Evolutionary conservation across 2,797 vertebrate genomes (phyloP).

Genomic region (Crocidura indochinensis): DNA sequence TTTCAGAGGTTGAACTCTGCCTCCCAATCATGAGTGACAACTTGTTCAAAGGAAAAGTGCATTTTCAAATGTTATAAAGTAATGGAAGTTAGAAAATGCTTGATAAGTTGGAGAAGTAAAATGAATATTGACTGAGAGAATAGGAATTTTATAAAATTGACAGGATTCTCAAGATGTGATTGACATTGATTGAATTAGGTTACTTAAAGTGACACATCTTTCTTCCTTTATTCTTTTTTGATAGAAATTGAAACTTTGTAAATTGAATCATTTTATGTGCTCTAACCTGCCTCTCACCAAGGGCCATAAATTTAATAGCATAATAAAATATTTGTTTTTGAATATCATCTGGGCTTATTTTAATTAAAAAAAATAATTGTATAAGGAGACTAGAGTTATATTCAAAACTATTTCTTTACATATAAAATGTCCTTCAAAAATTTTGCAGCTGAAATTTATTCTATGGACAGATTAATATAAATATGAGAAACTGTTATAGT

Average conservation of each 20-base stretch:
- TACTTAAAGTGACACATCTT: slow-evolving; percentile 56
- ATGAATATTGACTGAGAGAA: slow-evolving; percentile 73
- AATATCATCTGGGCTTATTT: slow-evolving; percentile 20
- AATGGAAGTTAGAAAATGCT: slow-evolving; percentile 52
- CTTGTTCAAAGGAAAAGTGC: slow-evolving; percentile 56
- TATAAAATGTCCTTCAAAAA: neutral
- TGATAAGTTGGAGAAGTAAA: slow-evolving; percentile 69
- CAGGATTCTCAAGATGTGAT: slow-evolving; percentile 44
- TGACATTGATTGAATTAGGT: slow-evolving; percentile 71
- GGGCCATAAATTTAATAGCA: slow-evolving; percentile 38
- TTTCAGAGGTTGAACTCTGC: slow-evolving; percentile 33
- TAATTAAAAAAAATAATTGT: slow-evolving; percentile 26
- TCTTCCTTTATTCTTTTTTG: slow-evolving; percentile 58
- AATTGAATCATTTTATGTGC: slow-evolving; percentile 58
- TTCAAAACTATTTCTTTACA: slow-evolving; percentile 25
- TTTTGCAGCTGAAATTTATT: neutral
- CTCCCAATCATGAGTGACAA: slow-evolving; percentile 54
- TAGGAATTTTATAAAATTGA: slow-evolving; percentile 75
- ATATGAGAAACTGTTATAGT: neutral
- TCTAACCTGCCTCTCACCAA: neutral
- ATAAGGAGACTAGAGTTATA: slow-evolving; percentile 4
- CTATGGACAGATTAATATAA: neutral
- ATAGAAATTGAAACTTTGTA: slow-evolving; percentile 69
- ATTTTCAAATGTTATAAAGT: slow-evolving; percentile 63
- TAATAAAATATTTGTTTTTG: slow-evolving; percentile 45